Evolutionary conservation across 2,113 vertebrate species (phyloP), one percentile per base, ranked within the genome.

Genomic region (Coryphaenoides rupestris): DNA sequence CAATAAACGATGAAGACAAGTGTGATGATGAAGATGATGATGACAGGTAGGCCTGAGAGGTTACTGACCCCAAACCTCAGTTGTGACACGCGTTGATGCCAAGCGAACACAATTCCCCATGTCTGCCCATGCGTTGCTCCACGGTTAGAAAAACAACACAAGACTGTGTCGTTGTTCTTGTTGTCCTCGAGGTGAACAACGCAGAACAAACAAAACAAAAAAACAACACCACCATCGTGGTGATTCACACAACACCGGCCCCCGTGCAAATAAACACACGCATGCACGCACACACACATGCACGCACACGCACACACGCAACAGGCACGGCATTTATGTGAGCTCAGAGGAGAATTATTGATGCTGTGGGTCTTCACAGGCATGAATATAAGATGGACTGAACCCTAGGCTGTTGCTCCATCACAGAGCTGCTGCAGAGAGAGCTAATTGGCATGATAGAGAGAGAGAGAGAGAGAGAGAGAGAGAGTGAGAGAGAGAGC

Each of bases 311-410:
- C 21, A 56, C 55, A 24, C 55, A 1, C 58, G 66, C 45, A 68
- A n/a, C 40, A 47, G 40, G 7, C 63, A n/a, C n/a, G n/a, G 60
- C 62, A 47, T 73, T 56, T 40, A 16, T 63, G 61, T 70, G 60
- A 60, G 59, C 53, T 70, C 68, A 26, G 56, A 83, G 57, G 21
- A 66, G 73, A 84, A 78, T 76, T 75, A 75, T 72, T 82, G 55
- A 79, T 79, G 81, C 17, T 55, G 62, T 45, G 68, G 55, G 69
- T 55, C 72, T 68, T 50, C 53, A 65, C 72, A n/a, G 59, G 47
- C 54, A 80, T 77, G 26, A 75, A 78, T 73, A 68, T 72, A 67
- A 57, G 74, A 86, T 73, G 66, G 60, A 28, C 65, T 66, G 65
- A 55, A 70, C 68, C 57, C 62, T 54, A 7, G 50, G 47, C 24